Base-by-base conservation (phyloP, 2,888 invertebrate species). In the Lepidochitona cinerea region DNA sequence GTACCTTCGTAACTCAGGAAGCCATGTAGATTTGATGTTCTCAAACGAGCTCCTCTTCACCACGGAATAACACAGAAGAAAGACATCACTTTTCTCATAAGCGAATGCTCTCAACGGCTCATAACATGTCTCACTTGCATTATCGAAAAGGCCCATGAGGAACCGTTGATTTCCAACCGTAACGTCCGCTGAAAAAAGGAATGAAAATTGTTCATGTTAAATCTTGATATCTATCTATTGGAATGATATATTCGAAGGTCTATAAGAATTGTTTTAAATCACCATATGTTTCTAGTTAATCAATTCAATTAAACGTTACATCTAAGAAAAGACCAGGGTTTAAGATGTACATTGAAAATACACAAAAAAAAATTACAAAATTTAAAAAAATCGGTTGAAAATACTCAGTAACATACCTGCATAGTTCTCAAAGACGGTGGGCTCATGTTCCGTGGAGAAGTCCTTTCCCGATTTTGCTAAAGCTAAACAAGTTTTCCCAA, bases 341-440 rank as follows among this genome's bases (percentile, higher is more conserved):
- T n/a, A n/a, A 49, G 23, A 49, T 7, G 49, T 23, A 26, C 23
- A 23, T 59, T 29, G 32, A 59, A 7, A 4, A 26, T 29, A 59
- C 23, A 14, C 59, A 59, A 23, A 32, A 26, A 29, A 23, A 29
- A 59, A 29, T 4, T 59, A 59, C 12, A 26, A 59, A 59, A 29
- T 4, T 29, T 29, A 29, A 59, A 7, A 59, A 4, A 14, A 23
- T 54, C n/a, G 59, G 2, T 26, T 4, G 29, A 23, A 29, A 59
- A 41, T 12, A 41, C 29, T 12, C 4, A 7, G 32, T 59, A 4
- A 29, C 1, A 23, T 59, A 59, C 59, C 59, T 23, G 59, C 59
- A 59, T 59, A 59, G 29, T 59, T 59, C 29, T 59, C 59, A 59
- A 59, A 59, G 23, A 59, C 59, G 26, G 59, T 59, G 23, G 59